phyloP scores from a whole-genome alignment of 2,797 vertebrate genomes.

The Oryzias sinensis region DNA sequence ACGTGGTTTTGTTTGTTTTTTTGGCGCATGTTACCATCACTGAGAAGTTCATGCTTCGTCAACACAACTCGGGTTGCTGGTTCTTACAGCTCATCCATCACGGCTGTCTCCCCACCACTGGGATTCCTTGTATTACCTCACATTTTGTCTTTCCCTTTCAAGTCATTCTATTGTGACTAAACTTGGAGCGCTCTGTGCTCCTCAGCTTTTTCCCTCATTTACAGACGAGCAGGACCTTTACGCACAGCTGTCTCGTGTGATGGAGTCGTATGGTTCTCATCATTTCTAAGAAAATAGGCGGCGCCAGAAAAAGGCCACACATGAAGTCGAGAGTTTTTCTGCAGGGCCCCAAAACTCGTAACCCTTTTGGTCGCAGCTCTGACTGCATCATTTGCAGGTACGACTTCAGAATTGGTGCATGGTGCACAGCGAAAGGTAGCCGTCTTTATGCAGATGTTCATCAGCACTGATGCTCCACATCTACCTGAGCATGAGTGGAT shows the following conservation, averaged over 20 bases:
- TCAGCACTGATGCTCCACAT: neutral
- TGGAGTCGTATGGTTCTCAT: slow-evolving; percentile 67
- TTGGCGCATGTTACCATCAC: no score
- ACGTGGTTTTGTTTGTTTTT: no score
- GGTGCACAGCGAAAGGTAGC: slow-evolving; percentile 18
- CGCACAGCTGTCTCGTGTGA: slow-evolving; percentile 34
- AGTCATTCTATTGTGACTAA: slow-evolving; percentile 8
- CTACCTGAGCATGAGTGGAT: neutral
- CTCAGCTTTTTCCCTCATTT: slow-evolving; percentile 19
- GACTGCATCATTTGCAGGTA: slow-evolving; percentile 58
- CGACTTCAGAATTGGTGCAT: slow-evolving; percentile 13
- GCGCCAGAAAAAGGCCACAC: slow-evolving; percentile 63
- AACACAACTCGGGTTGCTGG: neutral
- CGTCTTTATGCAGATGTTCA: slow-evolving; percentile 17
- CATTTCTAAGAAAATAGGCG: slow-evolving; percentile 57
- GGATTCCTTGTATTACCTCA: slow-evolving; percentile 3
- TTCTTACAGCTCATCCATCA: neutral
- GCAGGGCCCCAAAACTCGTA: slow-evolving; percentile 41
- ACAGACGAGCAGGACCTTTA: slow-evolving; percentile 21
- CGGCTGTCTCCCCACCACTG: neutral
- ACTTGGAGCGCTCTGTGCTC: slow-evolving; percentile 16
- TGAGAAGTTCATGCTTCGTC: no score
- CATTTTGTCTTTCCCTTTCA: neutral
- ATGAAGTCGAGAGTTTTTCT: slow-evolving; percentile 56
- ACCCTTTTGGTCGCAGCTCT: slow-evolving; percentile 37